Conservation (phyloP, 1,140 invertebrate species). For the Mizuhopecten yessoensis region DNA sequence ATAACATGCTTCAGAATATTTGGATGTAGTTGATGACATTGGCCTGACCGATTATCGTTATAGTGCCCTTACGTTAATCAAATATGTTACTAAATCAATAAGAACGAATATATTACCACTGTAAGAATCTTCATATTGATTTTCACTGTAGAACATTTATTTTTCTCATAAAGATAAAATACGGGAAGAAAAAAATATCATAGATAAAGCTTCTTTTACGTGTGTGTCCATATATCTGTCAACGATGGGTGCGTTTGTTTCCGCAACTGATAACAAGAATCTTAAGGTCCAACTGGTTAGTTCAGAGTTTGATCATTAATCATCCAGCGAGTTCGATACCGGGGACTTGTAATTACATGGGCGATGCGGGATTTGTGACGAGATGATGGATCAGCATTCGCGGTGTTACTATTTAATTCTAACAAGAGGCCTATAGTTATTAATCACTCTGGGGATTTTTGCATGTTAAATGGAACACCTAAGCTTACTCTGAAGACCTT, state of each 20-base stretch:
- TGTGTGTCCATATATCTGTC: neutral
- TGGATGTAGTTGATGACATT: neutral
- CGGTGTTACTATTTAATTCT: neutral
- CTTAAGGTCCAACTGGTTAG: constrained; percentile 31
- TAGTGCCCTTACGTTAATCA: neutral
- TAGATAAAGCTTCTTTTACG: neutral
- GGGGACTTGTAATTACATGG: neutral
- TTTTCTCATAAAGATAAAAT: constrained; percentile 39
- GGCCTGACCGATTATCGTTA: neutral
- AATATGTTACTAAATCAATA: constrained; percentile 12
- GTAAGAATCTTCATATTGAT: neutral
- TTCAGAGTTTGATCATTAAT: constrained; percentile 24
- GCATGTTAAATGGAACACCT: neutral
- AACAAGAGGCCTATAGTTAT: neutral
- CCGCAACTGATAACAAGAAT: neutral
- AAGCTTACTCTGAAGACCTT: neutral
- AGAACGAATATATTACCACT: neutral
- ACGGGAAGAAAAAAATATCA: constrained; percentile 12
- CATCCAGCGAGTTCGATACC: neutral
- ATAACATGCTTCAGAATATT: neutral
- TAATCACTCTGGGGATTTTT: neutral
- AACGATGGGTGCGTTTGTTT: constrained; percentile 2
- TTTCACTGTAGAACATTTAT: constrained; percentile 15
- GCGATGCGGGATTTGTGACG: neutral
- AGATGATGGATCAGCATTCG: neutral